A percentile compares a stretch with the other conserved stretches of the same genome.
Conservation (phyloP, 2,888 invertebrate genomes). For the Limnephilus lunatus region DNA sequence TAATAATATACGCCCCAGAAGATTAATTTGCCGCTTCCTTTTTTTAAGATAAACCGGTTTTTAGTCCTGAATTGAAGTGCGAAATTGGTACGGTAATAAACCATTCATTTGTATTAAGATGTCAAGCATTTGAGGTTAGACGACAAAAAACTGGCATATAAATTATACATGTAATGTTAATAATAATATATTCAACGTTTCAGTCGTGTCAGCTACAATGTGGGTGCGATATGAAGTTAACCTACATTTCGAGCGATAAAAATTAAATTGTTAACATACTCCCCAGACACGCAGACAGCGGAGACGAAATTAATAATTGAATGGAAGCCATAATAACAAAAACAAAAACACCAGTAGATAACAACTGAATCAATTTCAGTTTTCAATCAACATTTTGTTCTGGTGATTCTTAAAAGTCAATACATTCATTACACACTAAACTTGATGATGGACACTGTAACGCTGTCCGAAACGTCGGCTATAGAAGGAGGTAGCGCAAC, state of each 20-base stretch:
- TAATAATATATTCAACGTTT: neutral
- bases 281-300: neutral
- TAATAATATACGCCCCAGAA: neutral
- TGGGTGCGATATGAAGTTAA: neutral
- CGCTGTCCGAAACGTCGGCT: no score
- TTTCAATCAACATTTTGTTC: no score
- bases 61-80: neutral
- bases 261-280: constrained; percentile 2
- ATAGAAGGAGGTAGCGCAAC: no score
- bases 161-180: neutral
- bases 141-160: neutral
- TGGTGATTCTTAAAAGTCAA: no score
- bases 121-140: constrained; percentile 2
- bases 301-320: neutral
- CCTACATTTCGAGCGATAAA: neutral
- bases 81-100: neutral
- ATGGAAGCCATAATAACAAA: neutral
- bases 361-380: no score
- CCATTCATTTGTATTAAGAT: neutral
- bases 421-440: no score
- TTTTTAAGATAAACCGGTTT: neutral
- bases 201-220: neutral
- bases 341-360: neutral
- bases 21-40: neutral
- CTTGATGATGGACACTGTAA: no score